Base-by-base conservation (phyloP, 1,140 invertebrate genomes). In the Calephelis virginiensis region DNA sequence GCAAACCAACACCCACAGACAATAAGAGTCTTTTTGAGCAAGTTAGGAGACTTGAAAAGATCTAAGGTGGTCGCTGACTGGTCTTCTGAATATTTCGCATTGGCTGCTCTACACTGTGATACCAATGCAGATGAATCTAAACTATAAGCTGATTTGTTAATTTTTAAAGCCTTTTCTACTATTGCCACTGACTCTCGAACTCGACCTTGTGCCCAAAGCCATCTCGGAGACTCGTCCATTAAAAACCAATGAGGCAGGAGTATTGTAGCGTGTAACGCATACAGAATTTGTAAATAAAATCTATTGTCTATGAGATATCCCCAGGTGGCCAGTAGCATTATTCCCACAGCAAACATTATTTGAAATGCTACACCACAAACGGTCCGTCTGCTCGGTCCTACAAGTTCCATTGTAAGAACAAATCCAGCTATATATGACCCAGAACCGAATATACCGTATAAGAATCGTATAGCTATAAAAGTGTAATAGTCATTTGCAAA, bases 1-100 rank as follows among this genome's bases (percentile, higher is more conserved):
- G 96, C 95, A 78, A 97, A 96, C 96, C 96, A 97, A 67, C 95
- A 95, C 38, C 96, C 93, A 74, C 96, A 96, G 13, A 97, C 92
- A 70, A 97, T 96, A 0, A 97, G 76, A 1, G 95, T 95, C 77
- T 96, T 95, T 71, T 92, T 94, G 9, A 96, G 90, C 56, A 98
- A 87, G 75, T 94, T 95, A 1, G 95, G 95, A 0, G 95, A 96
- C 73, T 93, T 94, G 73, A 98, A 95, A 1, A 97, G 86, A 82
- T 96, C 95, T 1, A 85, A 46, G 0, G 95, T 91, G 7, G 93
- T 92, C 7, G 92, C 91, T 4, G 84, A 78, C 17, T 93, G 88
- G 47, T 93, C 89, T 8, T 92, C 77, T 49, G 81, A 71, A 72
- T 81, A 73, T 73, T 81, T 66, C 59, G 84, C 76, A 74, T 83